These are phyloP conservation scores for Eubasilissa splendida DNA, from an alignment of 2,888 invertebrate species.

Conservation along the genomic window DNA sequence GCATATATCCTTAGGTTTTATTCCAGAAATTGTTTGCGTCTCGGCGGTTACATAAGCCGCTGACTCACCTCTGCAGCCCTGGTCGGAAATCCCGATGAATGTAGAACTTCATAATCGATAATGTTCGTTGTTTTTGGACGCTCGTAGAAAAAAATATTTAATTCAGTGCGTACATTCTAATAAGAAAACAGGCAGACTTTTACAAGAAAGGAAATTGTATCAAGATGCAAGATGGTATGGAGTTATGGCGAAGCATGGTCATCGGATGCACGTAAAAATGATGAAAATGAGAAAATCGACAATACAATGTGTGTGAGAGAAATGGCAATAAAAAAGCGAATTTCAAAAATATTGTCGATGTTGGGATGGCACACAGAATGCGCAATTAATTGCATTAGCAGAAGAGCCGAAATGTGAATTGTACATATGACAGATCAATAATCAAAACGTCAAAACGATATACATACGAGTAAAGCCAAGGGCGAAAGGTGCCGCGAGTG, in stretches of 20 bases:
- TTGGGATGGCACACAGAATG: too few species aligned
- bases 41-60: neutral
- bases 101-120: neutral
- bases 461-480: constrained; percentile 19
- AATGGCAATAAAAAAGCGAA: too few species aligned
- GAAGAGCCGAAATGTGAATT: constrained; percentile 2
- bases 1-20: neutral
- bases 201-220: too few species aligned
- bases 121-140: neutral
- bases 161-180: too few species aligned
- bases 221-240: too few species aligned
- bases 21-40: neutral
- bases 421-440: constrained; percentile 37
- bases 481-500: constrained; percentile 16
- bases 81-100: constrained; percentile 18
- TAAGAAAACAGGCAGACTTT: too few species aligned
- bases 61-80: constrained; percentile 27
- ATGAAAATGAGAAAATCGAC: too few species aligned
- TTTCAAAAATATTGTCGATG: too few species aligned
- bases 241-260: too few species aligned
- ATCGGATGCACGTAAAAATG: too few species aligned
- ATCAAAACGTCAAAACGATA: constrained; percentile 36
- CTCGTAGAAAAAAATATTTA: neutral
- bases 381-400: too few species aligned
- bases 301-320: too few species aligned